Evolutionary conservation across 1,140 invertebrate species (phyloP), one percentile per base, ranked within the genome.

Genomic region (Holotrichia oblita): DNA sequence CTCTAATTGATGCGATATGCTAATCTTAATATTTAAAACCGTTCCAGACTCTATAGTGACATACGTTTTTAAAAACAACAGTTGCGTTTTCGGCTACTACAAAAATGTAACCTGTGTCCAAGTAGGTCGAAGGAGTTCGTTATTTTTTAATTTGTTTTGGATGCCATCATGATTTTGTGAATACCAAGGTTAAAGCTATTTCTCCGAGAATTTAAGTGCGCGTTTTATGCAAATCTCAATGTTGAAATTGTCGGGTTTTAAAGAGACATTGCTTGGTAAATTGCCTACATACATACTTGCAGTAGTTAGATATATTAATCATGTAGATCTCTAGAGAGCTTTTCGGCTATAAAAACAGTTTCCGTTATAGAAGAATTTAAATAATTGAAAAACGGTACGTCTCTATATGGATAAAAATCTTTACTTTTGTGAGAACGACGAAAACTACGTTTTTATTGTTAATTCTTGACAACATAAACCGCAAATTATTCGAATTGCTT

Each of bases 1-100:
- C 77, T 76, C 64, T 80, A 80, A 80, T 78, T 78, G 77, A 78
- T 61, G 44, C 73, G 79, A 78, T 80, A 80, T 80, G 79, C 77
- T 78, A 80, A 80, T 80, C 40, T 48, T 17, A 40, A 61, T 20
- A 74, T 74, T 74, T 74, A 74, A 74, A 22, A 74, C 73, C 73
- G 61, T 69, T 69, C 61, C 27, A 12, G 61, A 27, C 61, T 34
- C 8, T 69, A 34, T 27, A 20, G 61, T 69, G 27, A 69, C 27
- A 69, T 69, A 69, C 61, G 20, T 69, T 69, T 69, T 69, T 22
- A 69, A 69, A 69, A 69, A 22, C 12, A 69, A 17, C 61, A 69
- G 20, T 34, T n/a, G 27, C 61, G 61, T 69, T 69, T 69, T 24
- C 22, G 61, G 61, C 61, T 22, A 10, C 17, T 24, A 69, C 17